Base-by-base conservation (phyloP, 2,888 invertebrate species). In the Beris morrisii region DNA sequence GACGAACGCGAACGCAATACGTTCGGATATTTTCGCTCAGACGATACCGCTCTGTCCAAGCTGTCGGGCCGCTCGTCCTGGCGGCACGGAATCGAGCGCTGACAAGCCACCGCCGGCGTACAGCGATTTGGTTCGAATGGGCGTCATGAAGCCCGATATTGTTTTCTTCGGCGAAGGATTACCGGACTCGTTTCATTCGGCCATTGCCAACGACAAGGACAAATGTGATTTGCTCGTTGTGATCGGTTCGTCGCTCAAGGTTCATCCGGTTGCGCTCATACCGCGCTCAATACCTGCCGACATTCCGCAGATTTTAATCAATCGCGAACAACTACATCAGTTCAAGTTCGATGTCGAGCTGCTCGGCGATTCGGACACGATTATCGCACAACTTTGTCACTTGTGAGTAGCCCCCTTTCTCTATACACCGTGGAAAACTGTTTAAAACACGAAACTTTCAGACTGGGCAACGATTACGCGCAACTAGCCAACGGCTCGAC, bases 101-200 rank as follows among this genome's bases (percentile, higher is more conserved):
- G 44, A 30, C 44, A 15, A 12, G 13, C 9, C 54, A 9, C 11
- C 15, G 32, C 9, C 28, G 0, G 11, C 13, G 9, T 52, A 57
- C 7, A 12, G 31, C 28, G 9, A 48, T 5, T 13, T 50, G 11
- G 38, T 57, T 9, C 31, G 48, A 38, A 83, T 83, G 73, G 88
- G 88, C 55, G 89, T 95, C 63, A 90, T 95, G 88, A 95, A 95
- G 77, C 95, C 95, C 30, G 93, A 95, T 77, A 95, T 95, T 75
- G 94, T 95, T 13, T 95, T 95, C 82, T 95, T 95, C 79, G 95
- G 95, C n/a, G 95, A 95, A 82, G 92, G 91, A 74, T 82, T 95
- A 57, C 90, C 93, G 0, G 90, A 91, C 71, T 87, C 88, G 70
- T 95, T 95, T 77, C 94, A 95, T 78, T 85, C 87, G 56, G 88